Base-by-base conservation (phyloP, 2,113 vertebrate genomes). In the Leuciscus idus region DNA sequence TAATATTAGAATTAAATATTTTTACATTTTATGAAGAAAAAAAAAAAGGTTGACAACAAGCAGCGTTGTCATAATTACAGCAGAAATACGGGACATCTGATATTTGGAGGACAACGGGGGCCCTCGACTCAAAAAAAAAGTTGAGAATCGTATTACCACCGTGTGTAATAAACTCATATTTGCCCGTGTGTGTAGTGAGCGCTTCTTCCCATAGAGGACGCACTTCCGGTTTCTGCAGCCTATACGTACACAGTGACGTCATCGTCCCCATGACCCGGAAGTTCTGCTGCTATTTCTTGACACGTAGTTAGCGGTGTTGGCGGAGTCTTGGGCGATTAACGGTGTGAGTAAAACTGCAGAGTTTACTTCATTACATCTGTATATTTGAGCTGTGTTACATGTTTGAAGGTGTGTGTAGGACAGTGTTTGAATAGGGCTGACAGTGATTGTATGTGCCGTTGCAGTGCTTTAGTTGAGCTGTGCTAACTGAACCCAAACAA, bases 291-390 rank as follows among this genome's bases (percentile, higher is more conserved):
- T 76, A 17, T 88, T 81, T 70, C 84, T 83, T 95, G 94, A 95
- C 95, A 95, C 95, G 95, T 95, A 94, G 93, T 4, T 92, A 91
- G 88, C 72, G 57, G 81, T 89, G 90, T 90, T 92, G 92, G 92
- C 87, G 89, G 84, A 46, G 84, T 87, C 68, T 43, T 36, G 17
- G n/a, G 11, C 19, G 26, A 61, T 79, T 87, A 85, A 87, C 88
- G 33, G 30, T 84, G 78, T 84, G 86, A 92, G 93, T 93, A 89
- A 36, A 74, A 52, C 72, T 19, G n/a, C 15, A n/a, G 10, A 13
- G 19, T 36, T 52, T 33, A 55, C 4, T 4, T 46, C 9, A 17
- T 6, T 81, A 7, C 7, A 46, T 10, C 8, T 81, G 64, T 12
- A 30, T 15, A 2, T 30, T 36, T 36, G 0, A 23, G 8, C 2